phyloP scores from a whole-genome alignment of 2,888 invertebrate species.

The Cerastis rubricosa region DNA sequence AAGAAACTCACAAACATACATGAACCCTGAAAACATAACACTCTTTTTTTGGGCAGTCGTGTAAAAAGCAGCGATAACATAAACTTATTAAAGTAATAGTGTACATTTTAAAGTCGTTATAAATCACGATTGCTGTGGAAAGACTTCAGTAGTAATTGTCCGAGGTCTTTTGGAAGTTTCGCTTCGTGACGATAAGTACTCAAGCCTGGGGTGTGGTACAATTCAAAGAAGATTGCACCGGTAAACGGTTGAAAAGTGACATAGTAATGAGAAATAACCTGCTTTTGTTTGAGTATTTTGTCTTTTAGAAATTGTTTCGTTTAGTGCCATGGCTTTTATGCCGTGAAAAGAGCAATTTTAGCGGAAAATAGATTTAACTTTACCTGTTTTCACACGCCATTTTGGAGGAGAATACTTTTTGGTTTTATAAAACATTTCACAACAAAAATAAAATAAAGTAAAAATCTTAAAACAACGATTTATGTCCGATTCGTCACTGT shows the following conservation, averaged over 20 bases:
- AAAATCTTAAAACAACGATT: background rate
- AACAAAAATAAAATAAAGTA: background rate
- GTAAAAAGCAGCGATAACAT: slow-evolving; percentile 22
- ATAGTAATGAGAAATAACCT: background rate
- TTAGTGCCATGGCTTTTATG: background rate
- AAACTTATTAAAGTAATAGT: slow-evolving; percentile 41
- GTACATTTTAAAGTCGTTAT: slow-evolving; percentile 53
- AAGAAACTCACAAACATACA: no score
- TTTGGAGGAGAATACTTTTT: no score
- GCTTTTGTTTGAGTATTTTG: background rate
- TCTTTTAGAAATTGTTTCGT: background rate
- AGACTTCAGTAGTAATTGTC: slow-evolving; percentile 64
- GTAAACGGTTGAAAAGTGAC: slow-evolving; percentile 4
- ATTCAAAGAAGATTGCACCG: slow-evolving; percentile 51
- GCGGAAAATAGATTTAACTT: background rate
- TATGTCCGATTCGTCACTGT: no score
- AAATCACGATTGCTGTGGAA: slow-evolving; percentile 54
- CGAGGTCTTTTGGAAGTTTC: slow-evolving; percentile 61
- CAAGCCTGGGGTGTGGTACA: slow-evolving; percentile 60
- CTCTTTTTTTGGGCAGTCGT: no score
- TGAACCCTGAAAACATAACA: no score
- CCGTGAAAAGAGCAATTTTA: background rate
- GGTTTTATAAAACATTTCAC: background rate
- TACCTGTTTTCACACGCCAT: background rate
- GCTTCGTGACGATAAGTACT: slow-evolving; percentile 78